Conservation (phyloP, 2,113 vertebrate genomes). For the Percina caprodes region DNA sequence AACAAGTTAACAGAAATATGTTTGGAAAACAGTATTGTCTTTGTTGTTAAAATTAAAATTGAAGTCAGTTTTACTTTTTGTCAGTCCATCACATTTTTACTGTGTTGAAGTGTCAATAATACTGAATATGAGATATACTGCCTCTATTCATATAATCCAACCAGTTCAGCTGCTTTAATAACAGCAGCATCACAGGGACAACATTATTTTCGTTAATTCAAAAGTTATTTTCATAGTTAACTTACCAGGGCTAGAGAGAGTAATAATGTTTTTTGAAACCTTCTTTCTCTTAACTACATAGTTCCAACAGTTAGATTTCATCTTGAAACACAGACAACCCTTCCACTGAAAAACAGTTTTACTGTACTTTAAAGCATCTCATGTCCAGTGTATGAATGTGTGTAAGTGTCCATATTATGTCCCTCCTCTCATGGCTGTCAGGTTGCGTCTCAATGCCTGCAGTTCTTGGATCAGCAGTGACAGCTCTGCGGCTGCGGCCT, state of each 20-base stretch:
- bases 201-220: background rate
- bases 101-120: background rate
- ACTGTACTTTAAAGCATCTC: background rate
- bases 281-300: background rate
- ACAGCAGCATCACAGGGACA: background rate
- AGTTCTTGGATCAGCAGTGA: constrained; percentile 83
- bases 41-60: background rate
- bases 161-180: background rate
- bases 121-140: background rate
- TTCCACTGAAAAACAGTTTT: background rate
- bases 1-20: background rate
- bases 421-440: constrained; percentile 66
- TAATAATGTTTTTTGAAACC: background rate
- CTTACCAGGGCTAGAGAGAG: background rate
- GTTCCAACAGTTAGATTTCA: background rate
- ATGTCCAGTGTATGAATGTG: background rate
- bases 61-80: background rate
- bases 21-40: background rate
- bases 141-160: background rate
- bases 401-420: constrained; percentile 43
- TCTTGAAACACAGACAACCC: background rate
- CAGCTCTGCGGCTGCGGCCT: constrained; percentile 65
- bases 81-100: background rate
- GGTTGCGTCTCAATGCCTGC: constrained; percentile 85
- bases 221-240: constrained; percentile 2